Conservation (phyloP, 2,888 invertebrate species). For the Rhodophaea formosa region DNA sequence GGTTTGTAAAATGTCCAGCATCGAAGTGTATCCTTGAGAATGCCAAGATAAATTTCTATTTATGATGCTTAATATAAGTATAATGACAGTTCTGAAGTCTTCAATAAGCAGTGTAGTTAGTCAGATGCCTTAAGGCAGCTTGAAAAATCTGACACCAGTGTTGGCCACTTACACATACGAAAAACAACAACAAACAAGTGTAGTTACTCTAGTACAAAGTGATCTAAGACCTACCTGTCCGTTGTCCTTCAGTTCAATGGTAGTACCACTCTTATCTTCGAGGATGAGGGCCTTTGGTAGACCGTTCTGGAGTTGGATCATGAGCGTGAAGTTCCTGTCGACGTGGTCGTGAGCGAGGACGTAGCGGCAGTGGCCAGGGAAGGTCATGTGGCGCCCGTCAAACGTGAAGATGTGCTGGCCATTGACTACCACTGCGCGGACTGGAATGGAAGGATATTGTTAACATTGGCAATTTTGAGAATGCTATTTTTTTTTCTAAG, state of each 20-base stretch:
- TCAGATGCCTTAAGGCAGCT: neutral
- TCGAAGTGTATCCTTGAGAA: no score
- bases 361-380: conserved; percentile 92
- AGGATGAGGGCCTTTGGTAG: conserved; percentile 84
- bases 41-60: no score
- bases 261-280: conserved; percentile 84
- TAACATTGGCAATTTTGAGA: neutral
- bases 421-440: conserved; percentile 86
- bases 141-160: no score
- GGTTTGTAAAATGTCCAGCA: no score
- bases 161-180: neutral
- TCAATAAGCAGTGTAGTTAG: neutral
- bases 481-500: no score
- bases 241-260: conserved; percentile 84
- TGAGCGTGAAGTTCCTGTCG: conserved; percentile 92
- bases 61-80: no score
- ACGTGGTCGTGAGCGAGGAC: conserved; percentile 91
- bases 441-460: conserved; percentile 52
- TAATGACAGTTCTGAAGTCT: no score
- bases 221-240: conserved; percentile 70
- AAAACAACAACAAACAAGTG: neutral
- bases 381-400: conserved; percentile 89
- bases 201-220: neutral
- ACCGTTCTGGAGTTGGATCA: conserved; percentile 86
- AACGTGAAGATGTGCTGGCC: conserved; percentile 94